Evolutionary conservation across 1,140 invertebrate species (phyloP).

Genomic region (Rhopalosiphum padi): DNA sequence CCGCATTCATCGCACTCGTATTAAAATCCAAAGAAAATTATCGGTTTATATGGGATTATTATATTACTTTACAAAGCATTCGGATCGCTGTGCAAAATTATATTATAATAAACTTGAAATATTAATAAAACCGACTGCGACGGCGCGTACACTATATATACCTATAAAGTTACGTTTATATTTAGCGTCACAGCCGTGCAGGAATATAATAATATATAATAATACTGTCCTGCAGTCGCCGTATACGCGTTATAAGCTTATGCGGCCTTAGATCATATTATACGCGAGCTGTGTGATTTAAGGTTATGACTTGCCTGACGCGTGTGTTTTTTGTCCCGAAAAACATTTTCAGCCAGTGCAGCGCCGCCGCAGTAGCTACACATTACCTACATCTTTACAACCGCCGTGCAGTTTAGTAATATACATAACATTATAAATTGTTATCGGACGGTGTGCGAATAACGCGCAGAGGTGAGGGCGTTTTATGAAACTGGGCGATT

Average conservation of each 20-base stretch:
- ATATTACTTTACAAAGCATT: background rate
- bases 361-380: no score
- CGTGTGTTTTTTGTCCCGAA: background rate
- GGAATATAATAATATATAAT: background rate
- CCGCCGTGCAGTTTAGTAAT: background rate
- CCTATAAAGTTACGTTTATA: constrained; percentile 1
- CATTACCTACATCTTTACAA: background rate
- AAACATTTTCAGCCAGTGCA: background rate
- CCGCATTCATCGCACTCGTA: background rate
- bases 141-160: background rate
- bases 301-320: background rate
- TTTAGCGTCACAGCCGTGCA: background rate
- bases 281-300: background rate
- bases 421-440: background rate
- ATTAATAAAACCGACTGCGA: background rate
- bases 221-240: background rate
- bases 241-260: background rate
- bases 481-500: background rate
- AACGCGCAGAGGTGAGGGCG: background rate
- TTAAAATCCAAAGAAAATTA: background rate
- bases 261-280: background rate
- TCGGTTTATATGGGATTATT: constrained; percentile 19
- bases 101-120: constrained; percentile 2
- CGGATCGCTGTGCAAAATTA: background rate
- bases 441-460: background rate